These are phyloP conservation scores for Drosophila gunungcola DNA, from an alignment of 1,140 invertebrate species.

Conservation along the genomic window DNA sequence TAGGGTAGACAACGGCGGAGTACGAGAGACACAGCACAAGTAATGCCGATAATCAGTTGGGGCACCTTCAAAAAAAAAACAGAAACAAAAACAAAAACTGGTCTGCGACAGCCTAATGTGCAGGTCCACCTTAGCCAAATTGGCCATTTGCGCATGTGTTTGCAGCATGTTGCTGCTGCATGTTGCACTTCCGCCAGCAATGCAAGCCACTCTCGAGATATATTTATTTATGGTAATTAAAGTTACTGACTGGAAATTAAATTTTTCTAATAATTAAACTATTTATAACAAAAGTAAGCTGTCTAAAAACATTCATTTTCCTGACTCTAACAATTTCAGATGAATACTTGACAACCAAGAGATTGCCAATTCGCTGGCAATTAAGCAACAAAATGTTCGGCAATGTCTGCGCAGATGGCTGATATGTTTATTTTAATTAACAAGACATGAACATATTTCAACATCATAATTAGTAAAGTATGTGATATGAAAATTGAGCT, in stretches of 20 bases:
- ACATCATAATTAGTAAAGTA: conserved; percentile 34
- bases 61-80: conserved; percentile 22
- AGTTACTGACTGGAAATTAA: too few species aligned
- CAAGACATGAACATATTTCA: conserved; percentile 35
- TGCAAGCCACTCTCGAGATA: too few species aligned
- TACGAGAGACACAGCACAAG: conserved; percentile 11
- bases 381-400: conserved; percentile 22
- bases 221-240: too few species aligned
- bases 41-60: conserved; percentile 75
- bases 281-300: background rate
- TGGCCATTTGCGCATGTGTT: conserved; percentile 65
- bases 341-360: conserved; percentile 18
- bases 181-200: conserved; percentile 55
- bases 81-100: conserved; percentile 14
- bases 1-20: conserved; percentile 48
- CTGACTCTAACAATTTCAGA: conserved; percentile 1
- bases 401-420: conserved; percentile 12
- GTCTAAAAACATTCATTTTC: background rate
- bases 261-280: too few species aligned
- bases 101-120: conserved; percentile 46
- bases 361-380: conserved; percentile 34
- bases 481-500: conserved; percentile 11
- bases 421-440: conserved; percentile 35
- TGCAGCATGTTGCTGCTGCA: conserved; percentile 14
- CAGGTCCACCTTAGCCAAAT: conserved; percentile 52